phyloP scores from a whole-genome alignment of 1,140 invertebrate genomes.

The Prorops nasuta region DNA sequence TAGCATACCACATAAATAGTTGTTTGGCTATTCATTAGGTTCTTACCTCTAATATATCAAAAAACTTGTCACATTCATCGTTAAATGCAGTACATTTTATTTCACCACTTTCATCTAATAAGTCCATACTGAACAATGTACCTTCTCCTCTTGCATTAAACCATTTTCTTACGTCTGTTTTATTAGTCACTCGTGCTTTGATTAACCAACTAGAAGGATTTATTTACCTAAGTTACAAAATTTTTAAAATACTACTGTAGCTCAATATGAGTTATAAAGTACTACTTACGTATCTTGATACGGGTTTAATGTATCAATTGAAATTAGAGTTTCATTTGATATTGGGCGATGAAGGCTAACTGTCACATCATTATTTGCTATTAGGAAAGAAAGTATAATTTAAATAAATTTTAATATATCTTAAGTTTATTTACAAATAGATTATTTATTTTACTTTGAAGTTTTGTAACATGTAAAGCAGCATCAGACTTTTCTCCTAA shows the following conservation, averaged over 20 bases:
- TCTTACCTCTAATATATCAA: constrained; percentile 81
- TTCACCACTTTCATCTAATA: constrained; percentile 92
- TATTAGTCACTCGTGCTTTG: constrained; percentile 84
- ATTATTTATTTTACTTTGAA: background rate
- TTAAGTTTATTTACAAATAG: background rate
- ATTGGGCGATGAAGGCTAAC: constrained; percentile 6
- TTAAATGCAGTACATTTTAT: constrained; percentile 94
- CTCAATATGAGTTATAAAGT: no score
- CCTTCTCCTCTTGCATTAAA: constrained; percentile 90
- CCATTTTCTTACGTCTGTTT: constrained; percentile 81
- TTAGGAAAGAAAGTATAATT: background rate
- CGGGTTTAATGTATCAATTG: constrained; percentile 80
- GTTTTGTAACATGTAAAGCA: background rate
- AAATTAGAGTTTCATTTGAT: constrained; percentile 53
- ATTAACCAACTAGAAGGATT: constrained; percentile 87
- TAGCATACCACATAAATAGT: no score
- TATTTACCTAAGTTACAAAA: no score
- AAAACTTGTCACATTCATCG: constrained; percentile 86
- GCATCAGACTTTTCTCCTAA: background rate
- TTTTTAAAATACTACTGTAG: constrained; percentile 1
- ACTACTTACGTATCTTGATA: constrained; percentile 80
- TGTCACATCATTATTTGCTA: background rate
- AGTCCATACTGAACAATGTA: constrained; percentile 89
- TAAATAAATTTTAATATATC: background rate
- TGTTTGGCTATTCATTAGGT: no score